Conservation (phyloP, 2,113 vertebrate species). For the Bungarus multicinctus region DNA sequence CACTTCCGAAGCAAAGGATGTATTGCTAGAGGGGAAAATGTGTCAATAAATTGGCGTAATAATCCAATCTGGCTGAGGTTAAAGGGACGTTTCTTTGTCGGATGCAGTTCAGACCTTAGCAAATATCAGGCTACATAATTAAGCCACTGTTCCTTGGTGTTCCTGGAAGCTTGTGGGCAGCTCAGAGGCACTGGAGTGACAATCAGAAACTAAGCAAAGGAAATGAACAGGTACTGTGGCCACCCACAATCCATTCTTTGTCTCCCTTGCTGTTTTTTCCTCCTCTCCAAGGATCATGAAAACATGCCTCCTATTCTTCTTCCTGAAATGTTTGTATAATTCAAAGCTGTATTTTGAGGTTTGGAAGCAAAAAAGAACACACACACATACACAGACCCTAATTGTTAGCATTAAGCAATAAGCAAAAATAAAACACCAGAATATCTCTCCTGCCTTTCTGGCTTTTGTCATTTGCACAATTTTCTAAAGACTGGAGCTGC, state of each 20-base stretch:
- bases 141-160: conserved; percentile 66
- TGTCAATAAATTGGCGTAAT: conserved; percentile 73
- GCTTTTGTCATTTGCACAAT: conserved; percentile 42
- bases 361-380: not conserved
- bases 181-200: conserved; percentile 63
- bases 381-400: not conserved
- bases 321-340: conserved; percentile 38
- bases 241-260: conserved; percentile 51
- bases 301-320: conserved; percentile 47
- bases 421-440: conserved; percentile 45
- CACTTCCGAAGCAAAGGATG: conserved; percentile 65
- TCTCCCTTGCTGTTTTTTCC: conserved; percentile 35
- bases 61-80: conserved; percentile 75
- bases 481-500: conserved; percentile 42
- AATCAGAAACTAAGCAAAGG: conserved; percentile 61
- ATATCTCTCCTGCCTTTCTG: conserved; percentile 9
- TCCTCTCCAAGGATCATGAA: conserved; percentile 49
- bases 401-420: conserved; percentile 24
- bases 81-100: conserved; percentile 73
- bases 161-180: conserved; percentile 65
- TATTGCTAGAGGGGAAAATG: conserved; percentile 60
- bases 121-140: conserved; percentile 74
- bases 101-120: conserved; percentile 68
- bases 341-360: conserved; percentile 40
- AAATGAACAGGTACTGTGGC: conserved; percentile 62